Evolutionary conservation across 2,797 vertebrate species (phyloP), one percentile per base, ranked within the genome.

Genomic region (Peromyscus nudipes): DNA sequence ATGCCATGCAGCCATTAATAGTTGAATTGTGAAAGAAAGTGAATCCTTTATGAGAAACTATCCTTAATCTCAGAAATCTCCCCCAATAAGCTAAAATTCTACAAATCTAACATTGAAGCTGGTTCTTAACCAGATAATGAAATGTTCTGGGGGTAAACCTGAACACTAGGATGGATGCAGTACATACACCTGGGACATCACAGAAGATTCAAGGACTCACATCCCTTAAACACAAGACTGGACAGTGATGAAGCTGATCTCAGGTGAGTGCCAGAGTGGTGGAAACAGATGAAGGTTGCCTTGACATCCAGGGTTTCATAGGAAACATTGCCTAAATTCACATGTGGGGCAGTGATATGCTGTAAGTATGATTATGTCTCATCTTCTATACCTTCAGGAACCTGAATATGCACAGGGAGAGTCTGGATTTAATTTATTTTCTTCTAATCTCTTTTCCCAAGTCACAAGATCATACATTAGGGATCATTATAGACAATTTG

Each of bases 271-370:
- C 9, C 10, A n/a, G 19, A 57, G 49, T 1, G 4, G 1, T 55
- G 8, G n/a, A 8, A 21, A 21, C 9, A 55, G 31, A 13, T 23
- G 49, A 6, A 80, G 34, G 34, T 13, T 0, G 5, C 19, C 0
- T 7, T 0, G 8, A 1, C 5, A 55, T 12, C 29, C 31, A 6
- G 7, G 49, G 19, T n/a, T 8, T 3, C 4, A 4, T 6, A n/a
- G 0, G 2, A 19, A 23, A 23, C 49, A n/a, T 19, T 79, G 16
- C n/a, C 31, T 21, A n/a, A n/a, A n/a, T 23, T n/a, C 49, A 23
- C 0, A 2, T 55, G 2, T 6, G 10, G 8, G 34, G 19, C 17
- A 23, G 49, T 23, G 8, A 8, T 23, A 11, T 25, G 31, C 17
- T 55, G 4, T 23, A 23, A 4, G 4, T 23, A 1, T 23, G 49